Evolutionary conservation across 2,797 vertebrate genomes (phyloP).

Genomic region (Argya squamiceps): DNA sequence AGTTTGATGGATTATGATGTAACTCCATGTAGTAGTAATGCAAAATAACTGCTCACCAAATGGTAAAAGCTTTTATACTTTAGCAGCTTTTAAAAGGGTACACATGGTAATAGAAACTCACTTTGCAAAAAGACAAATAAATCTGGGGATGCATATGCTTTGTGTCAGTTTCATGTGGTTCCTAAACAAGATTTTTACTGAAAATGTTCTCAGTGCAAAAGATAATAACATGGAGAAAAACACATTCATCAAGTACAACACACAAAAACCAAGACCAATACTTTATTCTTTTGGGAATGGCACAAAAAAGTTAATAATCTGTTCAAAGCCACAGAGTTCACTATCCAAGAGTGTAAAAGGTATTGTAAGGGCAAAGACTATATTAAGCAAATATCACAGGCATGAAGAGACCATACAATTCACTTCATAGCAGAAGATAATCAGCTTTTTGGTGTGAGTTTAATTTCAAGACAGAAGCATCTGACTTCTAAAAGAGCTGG

Average conservation of each 20-base stretch:
- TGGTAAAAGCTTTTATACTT: slow-evolving; percentile 70
- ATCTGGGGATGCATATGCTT: slow-evolving; percentile 62
- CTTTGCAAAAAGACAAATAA: slow-evolving; percentile 71
- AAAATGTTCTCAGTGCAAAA: slow-evolving; percentile 62
- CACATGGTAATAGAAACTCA: slow-evolving; percentile 61
- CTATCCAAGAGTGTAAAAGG: not conserved
- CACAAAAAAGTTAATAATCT: slow-evolving; percentile 47
- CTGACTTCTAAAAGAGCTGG: not conserved
- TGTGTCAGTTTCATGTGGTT: slow-evolving; percentile 69
- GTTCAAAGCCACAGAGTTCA: not conserved
- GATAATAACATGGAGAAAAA: slow-evolving; percentile 57
- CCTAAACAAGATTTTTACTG: slow-evolving; percentile 71
- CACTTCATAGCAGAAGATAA: not conserved
- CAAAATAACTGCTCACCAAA: slow-evolving; percentile 64
- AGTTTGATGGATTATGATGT: slow-evolving; percentile 62
- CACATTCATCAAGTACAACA: slow-evolving; percentile 51
- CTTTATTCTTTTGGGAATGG: slow-evolving; percentile 45
- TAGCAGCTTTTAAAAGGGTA: slow-evolving; percentile 66
- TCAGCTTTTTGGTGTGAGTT: not conserved
- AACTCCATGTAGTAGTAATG: slow-evolving; percentile 54
- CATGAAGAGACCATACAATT: not conserved
- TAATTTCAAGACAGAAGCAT: not conserved
- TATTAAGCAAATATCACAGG: not conserved
- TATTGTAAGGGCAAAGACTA: not conserved
- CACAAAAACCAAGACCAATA: not conserved